A percentile compares a stretch with the other conserved stretches of the same genome.
These are phyloP conservation scores for Vulpes lagopus DNA, from an alignment of 2,113 vertebrate species.

Conservation along the genomic window DNA sequence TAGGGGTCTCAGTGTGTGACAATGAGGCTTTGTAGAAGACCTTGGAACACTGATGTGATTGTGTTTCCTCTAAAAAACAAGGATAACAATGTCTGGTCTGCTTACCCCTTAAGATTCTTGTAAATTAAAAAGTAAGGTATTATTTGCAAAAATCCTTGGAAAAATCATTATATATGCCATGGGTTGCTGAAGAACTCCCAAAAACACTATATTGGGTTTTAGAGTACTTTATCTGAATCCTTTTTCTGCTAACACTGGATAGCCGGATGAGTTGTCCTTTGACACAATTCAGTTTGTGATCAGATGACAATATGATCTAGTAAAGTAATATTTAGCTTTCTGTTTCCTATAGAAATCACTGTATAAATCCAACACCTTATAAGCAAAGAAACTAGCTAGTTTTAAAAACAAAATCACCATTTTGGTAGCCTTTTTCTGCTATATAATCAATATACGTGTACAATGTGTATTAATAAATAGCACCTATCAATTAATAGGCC, in stretches of 20 bases:
- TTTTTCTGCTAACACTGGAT: neutral
- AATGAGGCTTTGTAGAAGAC: neutral
- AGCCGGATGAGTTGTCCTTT: neutral
- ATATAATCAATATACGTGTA: neutral
- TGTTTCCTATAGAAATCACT: neutral
- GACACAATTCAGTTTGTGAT: neutral
- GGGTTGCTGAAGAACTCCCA: constrained; percentile 17
- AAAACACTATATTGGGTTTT: neutral
- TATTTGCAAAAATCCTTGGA: constrained; percentile 11
- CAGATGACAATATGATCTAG: neutral
- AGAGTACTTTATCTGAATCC: neutral
- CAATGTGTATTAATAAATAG: neutral
- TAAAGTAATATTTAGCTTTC: constrained; percentile 1
- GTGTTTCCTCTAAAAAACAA: neutral
- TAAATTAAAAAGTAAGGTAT: neutral
- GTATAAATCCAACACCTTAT: neutral
- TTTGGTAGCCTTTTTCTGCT: neutral
- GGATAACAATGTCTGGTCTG: neutral
- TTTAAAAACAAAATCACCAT: neutral
- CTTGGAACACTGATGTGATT: neutral
- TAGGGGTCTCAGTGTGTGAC: neutral
- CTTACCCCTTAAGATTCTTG: neutral
- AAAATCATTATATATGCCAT: neutral
- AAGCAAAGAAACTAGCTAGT: neutral
- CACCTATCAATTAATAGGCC: neutral